Percentiles rank a stretch among this genome's conserved stretches.
Conservation (phyloP, 92 coral and sea anemone genomes). For the Muricea muricata region DNA sequence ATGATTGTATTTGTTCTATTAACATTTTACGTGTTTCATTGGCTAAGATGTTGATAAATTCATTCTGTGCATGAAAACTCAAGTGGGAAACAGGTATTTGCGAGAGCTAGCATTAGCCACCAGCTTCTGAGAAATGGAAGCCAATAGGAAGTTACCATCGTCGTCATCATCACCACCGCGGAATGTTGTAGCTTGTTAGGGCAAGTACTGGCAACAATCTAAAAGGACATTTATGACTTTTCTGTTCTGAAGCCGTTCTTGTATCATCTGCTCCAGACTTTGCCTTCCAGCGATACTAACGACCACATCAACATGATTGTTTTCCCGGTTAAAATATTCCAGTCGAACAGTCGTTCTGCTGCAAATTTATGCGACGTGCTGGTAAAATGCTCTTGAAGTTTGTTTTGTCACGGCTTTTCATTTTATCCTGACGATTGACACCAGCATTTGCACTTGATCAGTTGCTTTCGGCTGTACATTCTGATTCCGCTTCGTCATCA, state of each 20-base stretch:
- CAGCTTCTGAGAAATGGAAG: conserved; percentile 18
- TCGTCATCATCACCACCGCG: background rate
- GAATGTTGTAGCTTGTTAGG: background rate
- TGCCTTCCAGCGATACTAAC: background rate
- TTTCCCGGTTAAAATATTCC: background rate
- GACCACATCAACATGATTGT: background rate
- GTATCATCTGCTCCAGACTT: background rate
- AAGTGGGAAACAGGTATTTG: background rate
- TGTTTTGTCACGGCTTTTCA: background rate
- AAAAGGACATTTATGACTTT: background rate
- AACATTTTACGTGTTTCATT: background rate
- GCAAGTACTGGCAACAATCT: conserved; percentile 4
- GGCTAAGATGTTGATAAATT: background rate
- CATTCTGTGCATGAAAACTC: background rate
- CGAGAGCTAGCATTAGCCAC: conserved; percentile 1
- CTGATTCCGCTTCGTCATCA: background rate
- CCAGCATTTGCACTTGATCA: background rate
- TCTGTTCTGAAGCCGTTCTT: conserved; percentile 29
- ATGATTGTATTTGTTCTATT: background rate
- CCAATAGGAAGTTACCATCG: conserved; percentile 5
- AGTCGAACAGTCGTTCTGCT: background rate
- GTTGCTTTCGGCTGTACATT: background rate
- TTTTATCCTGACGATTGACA: background rate
- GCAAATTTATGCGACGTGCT: conserved; percentile 9
- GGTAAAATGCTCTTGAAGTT: background rate